Percentiles rank a stretch among this genome's conserved stretches.
Conservation (phyloP, 1,140 invertebrate species). For the Dufourea novaeangliae region DNA sequence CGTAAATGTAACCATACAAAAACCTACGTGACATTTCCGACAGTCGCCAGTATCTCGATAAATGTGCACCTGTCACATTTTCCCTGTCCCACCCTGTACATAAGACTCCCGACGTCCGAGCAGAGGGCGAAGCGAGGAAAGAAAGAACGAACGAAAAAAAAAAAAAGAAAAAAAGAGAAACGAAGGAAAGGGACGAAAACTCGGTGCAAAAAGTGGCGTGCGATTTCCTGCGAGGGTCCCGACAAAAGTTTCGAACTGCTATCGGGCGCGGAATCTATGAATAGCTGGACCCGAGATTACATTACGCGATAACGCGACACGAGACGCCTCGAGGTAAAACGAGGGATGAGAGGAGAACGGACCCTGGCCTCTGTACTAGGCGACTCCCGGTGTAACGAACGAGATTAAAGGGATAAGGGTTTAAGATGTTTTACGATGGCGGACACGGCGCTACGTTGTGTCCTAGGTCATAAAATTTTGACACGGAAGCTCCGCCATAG, state of each 20-base stretch:
- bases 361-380: slow-evolving; percentile 54
- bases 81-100: too few species aligned
- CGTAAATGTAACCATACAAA: too few species aligned
- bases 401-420: slow-evolving; percentile 61
- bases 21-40: too few species aligned
- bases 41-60: too few species aligned
- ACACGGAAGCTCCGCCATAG: slow-evolving; percentile 17
- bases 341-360: slow-evolving; percentile 40
- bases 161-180: too few species aligned
- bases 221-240: slow-evolving; percentile 49
- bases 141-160: too few species aligned
- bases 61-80: too few species aligned
- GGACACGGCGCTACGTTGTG: slow-evolving; percentile 44
- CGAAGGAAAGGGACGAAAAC: too few species aligned
- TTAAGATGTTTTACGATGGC: slow-evolving; percentile 55
- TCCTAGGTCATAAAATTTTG: slow-evolving; percentile 61
- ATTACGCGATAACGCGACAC: slow-evolving; percentile 51
- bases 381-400: slow-evolving; percentile 58
- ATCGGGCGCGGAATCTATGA: slow-evolving; percentile 62
- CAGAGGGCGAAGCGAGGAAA: too few species aligned
- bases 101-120: too few species aligned
- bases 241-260: slow-evolving; percentile 59
- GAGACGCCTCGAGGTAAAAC: slow-evolving; percentile 44
- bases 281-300: slow-evolving; percentile 63
- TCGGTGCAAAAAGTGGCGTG: not conserved